These are phyloP conservation scores for Siniperca obscura DNA, from an alignment of 2,797 vertebrate genomes.

Conservation along the genomic window DNA sequence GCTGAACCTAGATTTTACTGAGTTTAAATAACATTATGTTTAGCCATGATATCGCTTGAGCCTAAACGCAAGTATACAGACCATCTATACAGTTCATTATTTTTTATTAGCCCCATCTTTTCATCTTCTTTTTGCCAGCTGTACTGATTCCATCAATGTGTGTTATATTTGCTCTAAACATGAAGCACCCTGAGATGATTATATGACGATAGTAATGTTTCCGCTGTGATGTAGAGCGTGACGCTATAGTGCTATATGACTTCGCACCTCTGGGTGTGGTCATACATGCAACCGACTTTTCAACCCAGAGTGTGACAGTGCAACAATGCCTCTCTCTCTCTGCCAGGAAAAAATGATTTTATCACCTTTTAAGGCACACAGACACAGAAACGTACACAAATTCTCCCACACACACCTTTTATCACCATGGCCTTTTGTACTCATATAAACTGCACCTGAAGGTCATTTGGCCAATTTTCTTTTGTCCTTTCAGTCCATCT, in stretches of 20 bases:
- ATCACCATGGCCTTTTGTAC: neutral
- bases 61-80: neutral
- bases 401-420: neutral
- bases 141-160: neutral
- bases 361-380: neutral
- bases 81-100: slow-evolving; percentile 6
- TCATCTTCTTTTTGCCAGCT: slow-evolving; percentile 14
- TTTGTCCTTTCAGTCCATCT: neutral
- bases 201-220: neutral
- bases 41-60: neutral
- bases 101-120: slow-evolving; percentile 6
- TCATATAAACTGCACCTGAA: neutral
- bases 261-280: neutral
- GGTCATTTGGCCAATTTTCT: neutral
- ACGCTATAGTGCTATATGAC: neutral
- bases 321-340: neutral
- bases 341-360: neutral
- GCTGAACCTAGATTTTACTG: neutral
- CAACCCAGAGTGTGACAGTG: neutral
- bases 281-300: neutral
- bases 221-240: neutral
- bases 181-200: neutral
- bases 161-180: neutral
- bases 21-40: neutral
- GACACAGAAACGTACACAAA: neutral